These are phyloP conservation scores for Vultur gryphus DNA, from an alignment of 2,797 vertebrate genomes.

Conservation along the genomic window DNA sequence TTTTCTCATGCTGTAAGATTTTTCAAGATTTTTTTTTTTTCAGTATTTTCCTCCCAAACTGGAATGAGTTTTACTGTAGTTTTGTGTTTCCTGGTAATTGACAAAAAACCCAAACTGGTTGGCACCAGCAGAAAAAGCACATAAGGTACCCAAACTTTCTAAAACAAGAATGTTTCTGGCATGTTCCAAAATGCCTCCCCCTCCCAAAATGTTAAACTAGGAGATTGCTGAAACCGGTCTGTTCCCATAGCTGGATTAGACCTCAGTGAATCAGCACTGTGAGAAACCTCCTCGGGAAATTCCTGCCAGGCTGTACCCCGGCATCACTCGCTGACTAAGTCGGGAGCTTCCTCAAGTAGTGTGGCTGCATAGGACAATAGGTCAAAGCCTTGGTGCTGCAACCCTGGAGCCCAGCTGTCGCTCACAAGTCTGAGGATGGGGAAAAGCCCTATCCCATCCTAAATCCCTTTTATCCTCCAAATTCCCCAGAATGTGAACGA, in stretches of 20 bases:
- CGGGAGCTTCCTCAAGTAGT: neutral
- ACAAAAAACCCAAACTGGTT: neutral
- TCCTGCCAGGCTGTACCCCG: neutral
- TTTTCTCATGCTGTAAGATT: neutral
- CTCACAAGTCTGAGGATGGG: rapidly evolving
- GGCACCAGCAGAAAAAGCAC: neutral
- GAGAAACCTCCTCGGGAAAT: constrained; percentile 12
- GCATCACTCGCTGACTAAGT: constrained; percentile 1
- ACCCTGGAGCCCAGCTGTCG: neutral
- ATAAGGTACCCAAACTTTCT: constrained; percentile 5
- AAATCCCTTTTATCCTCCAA: neutral
- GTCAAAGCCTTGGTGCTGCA: neutral
- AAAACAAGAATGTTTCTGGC: neutral
- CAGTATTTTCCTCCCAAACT: neutral
- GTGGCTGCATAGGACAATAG: neutral
- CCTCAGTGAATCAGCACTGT: constrained; percentile 9
- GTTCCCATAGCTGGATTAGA: constrained; percentile 5
- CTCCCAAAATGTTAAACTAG: neutral
- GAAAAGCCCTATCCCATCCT: neutral
- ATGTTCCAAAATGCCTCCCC: neutral
- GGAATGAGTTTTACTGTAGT: neutral
- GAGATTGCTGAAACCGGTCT: neutral
- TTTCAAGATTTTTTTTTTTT: neutral
- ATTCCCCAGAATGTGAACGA: neutral
- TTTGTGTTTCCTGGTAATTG: neutral